phyloP scores from a whole-genome alignment of 1,140 invertebrate species.

The Globodera rostochiensis region DNA sequence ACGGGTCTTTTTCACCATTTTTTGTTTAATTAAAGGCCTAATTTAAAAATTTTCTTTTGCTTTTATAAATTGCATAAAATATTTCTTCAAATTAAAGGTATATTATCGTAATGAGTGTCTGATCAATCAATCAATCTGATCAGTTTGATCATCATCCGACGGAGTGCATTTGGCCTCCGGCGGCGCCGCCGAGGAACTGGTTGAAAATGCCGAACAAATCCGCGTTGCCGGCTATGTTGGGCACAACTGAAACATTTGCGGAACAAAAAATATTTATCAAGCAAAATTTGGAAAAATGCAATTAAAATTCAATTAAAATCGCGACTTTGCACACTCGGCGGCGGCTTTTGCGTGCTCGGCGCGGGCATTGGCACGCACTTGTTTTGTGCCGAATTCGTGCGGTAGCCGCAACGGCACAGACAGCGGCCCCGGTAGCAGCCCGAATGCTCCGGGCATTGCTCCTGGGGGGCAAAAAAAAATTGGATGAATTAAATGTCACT shows the following conservation, averaged over 20 bases:
- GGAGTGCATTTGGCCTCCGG: not conserved
- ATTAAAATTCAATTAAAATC: too few relatives aligned
- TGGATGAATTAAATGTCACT: too few relatives aligned
- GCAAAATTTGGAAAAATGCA: too few relatives aligned
- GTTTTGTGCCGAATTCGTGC: conserved; percentile 40
- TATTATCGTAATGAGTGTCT: too few relatives aligned
- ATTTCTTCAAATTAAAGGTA: too few relatives aligned
- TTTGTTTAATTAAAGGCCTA: too few relatives aligned
- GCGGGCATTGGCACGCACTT: conserved; percentile 55
- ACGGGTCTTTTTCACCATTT: too few relatives aligned
- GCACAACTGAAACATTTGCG: conserved; percentile 1
- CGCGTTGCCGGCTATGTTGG: not conserved
- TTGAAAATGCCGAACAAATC: conserved; percentile 9
- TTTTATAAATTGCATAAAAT: too few relatives aligned
- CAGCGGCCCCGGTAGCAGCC: conserved; percentile 63
- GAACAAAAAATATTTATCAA: too few relatives aligned
- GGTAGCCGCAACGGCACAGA: conserved; percentile 57
- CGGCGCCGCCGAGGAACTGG: conserved; percentile 6
- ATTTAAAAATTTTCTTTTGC: too few relatives aligned
- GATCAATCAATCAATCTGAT: too few relatives aligned
- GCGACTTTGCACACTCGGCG: conserved; percentile 5
- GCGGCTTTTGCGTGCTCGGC: conserved; percentile 51
- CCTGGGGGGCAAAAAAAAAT: conserved; percentile 16
- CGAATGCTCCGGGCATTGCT: conserved; percentile 61
- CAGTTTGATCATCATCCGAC: not conserved